Evolutionary conservation across 2,797 vertebrate species (phyloP).

Genomic region (Brachymystax lenok): DNA sequence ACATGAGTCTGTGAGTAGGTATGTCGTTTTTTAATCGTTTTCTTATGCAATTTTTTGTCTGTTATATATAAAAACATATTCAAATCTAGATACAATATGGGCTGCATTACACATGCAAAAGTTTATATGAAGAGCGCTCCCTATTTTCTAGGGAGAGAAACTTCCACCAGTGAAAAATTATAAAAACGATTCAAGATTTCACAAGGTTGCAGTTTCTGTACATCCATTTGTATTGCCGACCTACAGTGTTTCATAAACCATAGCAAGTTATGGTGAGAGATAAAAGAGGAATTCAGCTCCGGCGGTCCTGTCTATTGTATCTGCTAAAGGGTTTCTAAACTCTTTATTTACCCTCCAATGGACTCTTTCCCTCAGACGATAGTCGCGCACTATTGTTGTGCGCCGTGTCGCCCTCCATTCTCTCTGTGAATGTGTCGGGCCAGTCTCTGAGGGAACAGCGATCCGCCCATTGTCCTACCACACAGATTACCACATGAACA

Average conservation of each 20-base stretch:
- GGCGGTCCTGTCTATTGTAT: slow-evolving; percentile 54
- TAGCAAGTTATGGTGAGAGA: slow-evolving; percentile 48
- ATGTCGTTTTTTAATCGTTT: neutral
- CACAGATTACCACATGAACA: slow-evolving; percentile 75
- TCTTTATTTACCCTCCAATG: slow-evolving; percentile 67
- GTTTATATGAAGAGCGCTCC: neutral
- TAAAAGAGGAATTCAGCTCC: slow-evolving; percentile 56
- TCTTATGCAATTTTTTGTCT: neutral
- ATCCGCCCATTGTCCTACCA: slow-evolving; percentile 50
- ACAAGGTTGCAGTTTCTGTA: neutral
- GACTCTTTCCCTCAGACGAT: slow-evolving; percentile 63
- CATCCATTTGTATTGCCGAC: neutral
- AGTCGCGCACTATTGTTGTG: slow-evolving; percentile 56
- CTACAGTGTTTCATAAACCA: slow-evolving; percentile 31
- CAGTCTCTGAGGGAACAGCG: slow-evolving; percentile 45
- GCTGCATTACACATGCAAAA: neutral
- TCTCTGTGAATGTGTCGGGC: slow-evolving; percentile 53
- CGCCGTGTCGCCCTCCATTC: slow-evolving; percentile 61
- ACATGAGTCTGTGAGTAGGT: neutral
- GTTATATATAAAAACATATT: neutral
- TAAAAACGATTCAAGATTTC: neutral
- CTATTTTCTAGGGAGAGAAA: neutral
- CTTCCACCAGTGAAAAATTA: neutral
- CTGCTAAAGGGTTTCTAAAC: slow-evolving; percentile 62
- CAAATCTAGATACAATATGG: neutral